A percentile compares a stretch with the other conserved stretches of the same genome.
Conservation (phyloP, 2,797 vertebrate species). For the Phoxinus dragarum region DNA sequence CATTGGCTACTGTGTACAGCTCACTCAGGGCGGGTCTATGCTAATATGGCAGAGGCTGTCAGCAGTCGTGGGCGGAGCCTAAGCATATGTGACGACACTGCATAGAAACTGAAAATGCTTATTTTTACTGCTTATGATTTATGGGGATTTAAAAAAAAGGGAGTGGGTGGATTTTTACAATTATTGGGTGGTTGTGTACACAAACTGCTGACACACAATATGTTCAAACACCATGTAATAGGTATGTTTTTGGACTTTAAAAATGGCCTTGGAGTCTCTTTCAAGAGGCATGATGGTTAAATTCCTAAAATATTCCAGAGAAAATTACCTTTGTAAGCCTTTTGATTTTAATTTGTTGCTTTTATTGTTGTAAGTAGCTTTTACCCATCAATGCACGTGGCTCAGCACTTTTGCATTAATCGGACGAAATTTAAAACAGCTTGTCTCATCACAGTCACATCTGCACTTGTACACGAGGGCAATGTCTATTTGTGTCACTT, state of each 20-base stretch:
- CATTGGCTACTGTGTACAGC: no score
- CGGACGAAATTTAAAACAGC: not conserved
- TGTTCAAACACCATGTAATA: no score
- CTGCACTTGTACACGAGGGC: not conserved
- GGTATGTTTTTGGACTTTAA: not conserved
- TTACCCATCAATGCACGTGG: not conserved
- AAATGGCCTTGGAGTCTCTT: not conserved
- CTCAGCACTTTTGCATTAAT: not conserved
- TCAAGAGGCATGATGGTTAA: not conserved
- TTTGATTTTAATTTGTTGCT: not conserved
- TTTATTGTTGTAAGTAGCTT: slow-evolving; percentile 9
- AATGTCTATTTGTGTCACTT: not conserved
- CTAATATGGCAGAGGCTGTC: no score
- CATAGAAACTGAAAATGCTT: no score
- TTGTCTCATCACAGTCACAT: slow-evolving; percentile 11
- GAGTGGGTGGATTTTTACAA: no score
- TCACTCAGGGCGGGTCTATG: no score
- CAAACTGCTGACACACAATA: no score
- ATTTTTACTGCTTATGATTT: no score
- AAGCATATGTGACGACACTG: no score
- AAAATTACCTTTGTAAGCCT: not conserved
- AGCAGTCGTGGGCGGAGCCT: no score
- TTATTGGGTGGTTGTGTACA: no score
- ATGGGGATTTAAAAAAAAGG: no score
- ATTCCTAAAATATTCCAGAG: not conserved